Evolutionary conservation across 1,140 invertebrate species (phyloP).

Genomic region (Diploscapter pachys): DNA sequence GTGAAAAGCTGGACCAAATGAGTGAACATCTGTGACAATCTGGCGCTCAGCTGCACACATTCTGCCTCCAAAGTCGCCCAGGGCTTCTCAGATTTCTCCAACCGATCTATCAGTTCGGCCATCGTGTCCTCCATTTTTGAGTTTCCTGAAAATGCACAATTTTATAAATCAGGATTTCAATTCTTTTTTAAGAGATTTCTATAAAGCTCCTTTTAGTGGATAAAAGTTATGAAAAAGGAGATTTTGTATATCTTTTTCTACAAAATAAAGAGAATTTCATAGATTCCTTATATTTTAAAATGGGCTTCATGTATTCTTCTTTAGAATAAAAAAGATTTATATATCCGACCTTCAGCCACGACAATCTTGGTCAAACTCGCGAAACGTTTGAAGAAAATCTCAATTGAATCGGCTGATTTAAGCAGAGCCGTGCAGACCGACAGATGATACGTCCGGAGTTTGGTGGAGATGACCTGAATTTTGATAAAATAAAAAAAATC

Average conservation of each 20-base stretch:
- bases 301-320: neutral
- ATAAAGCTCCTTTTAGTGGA: too few species aligned
- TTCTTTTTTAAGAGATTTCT: too few species aligned
- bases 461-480: neutral
- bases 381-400: neutral
- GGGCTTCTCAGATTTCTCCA: constrained; percentile 2
- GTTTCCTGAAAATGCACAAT: neutral
- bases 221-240: too few species aligned
- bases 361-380: neutral
- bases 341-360: neutral
- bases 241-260: too few species aligned
- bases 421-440: constrained; percentile 3
- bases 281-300: too few species aligned
- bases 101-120: neutral
- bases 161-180: too few species aligned
- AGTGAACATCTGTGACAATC: neutral
- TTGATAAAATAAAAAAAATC: too few species aligned
- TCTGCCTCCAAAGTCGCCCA: constrained; percentile 11
- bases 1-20: neutral
- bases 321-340: neutral
- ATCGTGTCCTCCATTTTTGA: neutral
- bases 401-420: neutral
- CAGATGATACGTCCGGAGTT: neutral
- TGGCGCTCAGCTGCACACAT: neutral
- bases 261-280: too few species aligned